A percentile compares a stretch with the other conserved stretches of the same genome.
These are phyloP conservation scores for Drosophila sordidapex DNA, from an alignment of 2,888 invertebrate species.

Conservation along the genomic window DNA sequence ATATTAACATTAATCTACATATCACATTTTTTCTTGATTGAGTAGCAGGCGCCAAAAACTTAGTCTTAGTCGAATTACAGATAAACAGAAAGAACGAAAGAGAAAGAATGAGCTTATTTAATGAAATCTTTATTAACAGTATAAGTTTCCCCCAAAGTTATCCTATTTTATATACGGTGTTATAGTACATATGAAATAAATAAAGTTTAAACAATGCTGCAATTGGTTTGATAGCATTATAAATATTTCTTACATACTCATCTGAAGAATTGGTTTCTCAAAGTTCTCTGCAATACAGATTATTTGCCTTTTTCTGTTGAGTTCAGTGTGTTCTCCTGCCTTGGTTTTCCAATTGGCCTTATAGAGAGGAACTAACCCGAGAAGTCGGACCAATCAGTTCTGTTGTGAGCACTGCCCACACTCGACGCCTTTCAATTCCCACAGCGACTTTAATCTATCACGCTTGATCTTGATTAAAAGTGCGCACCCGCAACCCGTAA, in stretches of 20 bases:
- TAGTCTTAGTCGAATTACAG: not conserved
- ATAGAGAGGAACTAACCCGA: not conserved
- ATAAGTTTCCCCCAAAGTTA: not conserved
- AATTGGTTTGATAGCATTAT: slow-evolving; percentile 14
- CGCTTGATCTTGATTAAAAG: slow-evolving; percentile 73
- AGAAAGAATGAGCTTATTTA: not conserved
- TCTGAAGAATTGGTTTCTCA: slow-evolving; percentile 20
- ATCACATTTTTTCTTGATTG: not conserved
- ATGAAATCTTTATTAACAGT: not conserved
- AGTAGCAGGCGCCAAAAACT: too few relatives aligned
- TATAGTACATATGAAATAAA: not conserved
- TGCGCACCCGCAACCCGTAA: slow-evolving; percentile 33
- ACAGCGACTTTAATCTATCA: slow-evolving; percentile 62
- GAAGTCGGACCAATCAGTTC: slow-evolving; percentile 10
- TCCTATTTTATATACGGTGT: not conserved
- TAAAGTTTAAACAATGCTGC: not conserved
- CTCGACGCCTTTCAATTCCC: slow-evolving; percentile 56
- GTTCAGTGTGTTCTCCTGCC: not conserved
- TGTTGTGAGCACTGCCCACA: slow-evolving; percentile 28
- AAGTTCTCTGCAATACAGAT: slow-evolving; percentile 7
- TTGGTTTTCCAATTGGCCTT: not conserved
- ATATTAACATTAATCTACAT: not conserved
- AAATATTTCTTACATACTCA: slow-evolving; percentile 11
- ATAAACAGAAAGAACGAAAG: not conserved
- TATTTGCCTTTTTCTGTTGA: not conserved